Percentiles rank a stretch among this genome's conserved stretches.
Conservation (phyloP, 2,113 vertebrate species). For the Paramormyrops kingsleyae region DNA sequence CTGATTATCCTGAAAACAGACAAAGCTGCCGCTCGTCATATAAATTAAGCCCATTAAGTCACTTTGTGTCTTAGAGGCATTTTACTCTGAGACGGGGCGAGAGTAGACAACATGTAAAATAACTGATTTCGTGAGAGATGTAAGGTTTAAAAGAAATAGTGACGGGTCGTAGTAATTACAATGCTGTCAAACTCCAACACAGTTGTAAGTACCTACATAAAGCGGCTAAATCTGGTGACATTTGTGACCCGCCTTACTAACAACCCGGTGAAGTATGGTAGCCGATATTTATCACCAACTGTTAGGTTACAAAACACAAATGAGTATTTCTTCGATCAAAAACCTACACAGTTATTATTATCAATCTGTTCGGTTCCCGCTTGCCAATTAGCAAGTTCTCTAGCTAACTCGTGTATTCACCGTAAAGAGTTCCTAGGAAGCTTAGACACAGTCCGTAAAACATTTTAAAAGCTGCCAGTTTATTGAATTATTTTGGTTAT, state of each 20-base stretch:
- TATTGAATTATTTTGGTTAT: background rate
- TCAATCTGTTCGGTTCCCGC: background rate
- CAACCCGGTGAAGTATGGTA: background rate
- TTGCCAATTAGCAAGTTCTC: background rate
- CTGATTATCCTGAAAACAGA: background rate
- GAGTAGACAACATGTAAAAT: background rate
- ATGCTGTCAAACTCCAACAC: conserved; percentile 39
- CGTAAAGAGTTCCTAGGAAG: background rate
- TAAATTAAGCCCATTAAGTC: background rate
- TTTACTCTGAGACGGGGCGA: background rate
- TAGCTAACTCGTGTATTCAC: background rate
- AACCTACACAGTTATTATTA: background rate
- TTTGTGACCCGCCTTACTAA: background rate
- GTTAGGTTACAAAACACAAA: background rate
- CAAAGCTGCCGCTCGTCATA: background rate
- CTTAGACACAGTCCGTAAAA: background rate
- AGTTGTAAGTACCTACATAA: conserved; percentile 27
- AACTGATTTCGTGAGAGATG: background rate
- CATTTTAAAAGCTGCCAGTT: background rate
- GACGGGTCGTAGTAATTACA: background rate
- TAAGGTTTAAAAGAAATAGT: background rate
- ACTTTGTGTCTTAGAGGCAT: background rate
- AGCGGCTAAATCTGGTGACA: background rate
- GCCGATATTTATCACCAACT: background rate
- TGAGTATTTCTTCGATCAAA: background rate